A percentile compares a stretch with the other conserved stretches of the same genome.
Conservation (phyloP, 2,797 vertebrate genomes). For the Phoxinus dragarum region DNA sequence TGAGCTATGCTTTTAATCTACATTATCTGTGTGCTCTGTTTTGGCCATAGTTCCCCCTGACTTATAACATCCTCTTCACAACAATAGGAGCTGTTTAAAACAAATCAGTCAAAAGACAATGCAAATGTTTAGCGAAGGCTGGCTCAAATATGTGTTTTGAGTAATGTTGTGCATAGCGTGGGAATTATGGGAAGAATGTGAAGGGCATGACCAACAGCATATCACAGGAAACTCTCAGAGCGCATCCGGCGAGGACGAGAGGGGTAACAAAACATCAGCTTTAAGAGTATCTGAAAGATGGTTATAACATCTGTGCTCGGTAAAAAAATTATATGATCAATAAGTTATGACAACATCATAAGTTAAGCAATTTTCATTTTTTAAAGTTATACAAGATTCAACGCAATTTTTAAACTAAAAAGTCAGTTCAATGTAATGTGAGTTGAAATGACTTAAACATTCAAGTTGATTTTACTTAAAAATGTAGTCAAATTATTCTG, state of each 20-base stretch:
- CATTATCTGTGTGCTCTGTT: slow-evolving; percentile 3
- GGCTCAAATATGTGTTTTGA: slow-evolving; percentile 15
- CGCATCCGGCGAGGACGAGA: neutral
- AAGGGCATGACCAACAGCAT: slow-evolving; percentile 44
- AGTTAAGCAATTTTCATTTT: no score
- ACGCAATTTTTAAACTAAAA: no score
- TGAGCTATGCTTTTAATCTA: neutral
- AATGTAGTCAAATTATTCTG: neutral
- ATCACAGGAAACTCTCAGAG: slow-evolving; percentile 41
- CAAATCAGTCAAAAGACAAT: slow-evolving; percentile 6
- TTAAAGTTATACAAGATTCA: no score
- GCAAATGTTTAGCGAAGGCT: slow-evolving; percentile 30
- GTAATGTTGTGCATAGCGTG: slow-evolving; percentile 28
- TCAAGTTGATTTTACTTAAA: no score
- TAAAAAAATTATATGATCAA: no score
- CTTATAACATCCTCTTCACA: slow-evolving; percentile 25
- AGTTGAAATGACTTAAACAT: no score
- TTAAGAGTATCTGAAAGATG: neutral
- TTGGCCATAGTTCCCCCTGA: neutral
- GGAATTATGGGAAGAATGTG: slow-evolving; percentile 53
- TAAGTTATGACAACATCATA: no score
- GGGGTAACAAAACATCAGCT: slow-evolving; percentile 6
- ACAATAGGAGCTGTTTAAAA: slow-evolving; percentile 22
- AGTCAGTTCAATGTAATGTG: no score
- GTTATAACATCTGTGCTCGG: slow-evolving; percentile 3